phyloP scores from a whole-genome alignment of 2,797 vertebrate species.

The Glossophaga mutica region DNA sequence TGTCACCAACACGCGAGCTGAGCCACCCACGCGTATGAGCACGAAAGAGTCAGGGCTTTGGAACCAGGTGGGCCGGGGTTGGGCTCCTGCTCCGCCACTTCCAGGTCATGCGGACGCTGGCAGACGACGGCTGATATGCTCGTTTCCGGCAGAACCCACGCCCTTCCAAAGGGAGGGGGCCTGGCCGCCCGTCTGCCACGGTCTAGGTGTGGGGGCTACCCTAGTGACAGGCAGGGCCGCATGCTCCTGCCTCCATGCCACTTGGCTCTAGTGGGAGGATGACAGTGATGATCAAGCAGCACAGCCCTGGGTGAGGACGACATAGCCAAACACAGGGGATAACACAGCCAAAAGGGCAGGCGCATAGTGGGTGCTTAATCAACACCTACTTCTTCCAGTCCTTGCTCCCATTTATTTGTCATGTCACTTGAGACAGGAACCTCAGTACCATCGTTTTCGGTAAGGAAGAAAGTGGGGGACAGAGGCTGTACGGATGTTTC shows the following conservation, averaged over 20 bases:
- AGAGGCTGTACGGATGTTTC: not conserved
- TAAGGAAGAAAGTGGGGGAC: not conserved
- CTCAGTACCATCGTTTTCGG: not conserved
- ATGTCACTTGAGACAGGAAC: not conserved
- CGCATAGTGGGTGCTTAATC: not conserved
- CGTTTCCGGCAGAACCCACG: not conserved
- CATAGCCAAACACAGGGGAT: no score
- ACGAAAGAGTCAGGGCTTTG: fast-evolving
- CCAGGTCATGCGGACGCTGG: not conserved
- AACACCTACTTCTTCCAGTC: not conserved
- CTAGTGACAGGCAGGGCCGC: not conserved
- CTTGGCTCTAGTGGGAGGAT: not conserved
- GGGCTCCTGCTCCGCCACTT: not conserved
- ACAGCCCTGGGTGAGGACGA: not conserved
- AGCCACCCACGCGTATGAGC: fast-evolving
- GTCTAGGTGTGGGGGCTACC: fast-evolving
- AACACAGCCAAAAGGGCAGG: not conserved
- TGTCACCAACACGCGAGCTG: not conserved
- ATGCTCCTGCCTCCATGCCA: not conserved
- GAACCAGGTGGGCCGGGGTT: not conserved
- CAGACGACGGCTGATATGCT: not conserved
- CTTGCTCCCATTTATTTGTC: not conserved
- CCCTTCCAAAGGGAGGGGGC: not conserved
- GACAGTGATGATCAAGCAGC: not conserved
- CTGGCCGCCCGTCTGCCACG: fast-evolving